These are phyloP conservation scores for Drosophila serrata DNA, from an alignment of 1,140 invertebrate genomes.

Conservation along the genomic window DNA sequence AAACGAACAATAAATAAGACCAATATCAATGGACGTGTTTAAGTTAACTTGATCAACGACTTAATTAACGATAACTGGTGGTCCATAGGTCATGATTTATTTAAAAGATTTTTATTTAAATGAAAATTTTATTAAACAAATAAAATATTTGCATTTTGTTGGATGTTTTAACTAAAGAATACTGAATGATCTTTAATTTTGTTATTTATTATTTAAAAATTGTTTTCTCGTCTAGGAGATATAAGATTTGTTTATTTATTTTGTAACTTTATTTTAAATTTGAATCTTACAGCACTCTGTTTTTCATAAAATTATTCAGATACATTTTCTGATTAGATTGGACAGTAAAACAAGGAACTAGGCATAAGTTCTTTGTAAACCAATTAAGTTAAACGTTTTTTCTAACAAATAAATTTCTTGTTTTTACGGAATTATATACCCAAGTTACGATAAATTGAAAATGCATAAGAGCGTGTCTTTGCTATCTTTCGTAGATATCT, in stretches of 20 bases:
- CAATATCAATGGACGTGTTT: conserved; percentile 19
- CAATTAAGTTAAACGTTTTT: neutral
- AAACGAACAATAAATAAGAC: neutral
- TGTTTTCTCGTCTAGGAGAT: too few species aligned
- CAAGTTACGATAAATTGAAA: too few species aligned
- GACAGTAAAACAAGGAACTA: neutral
- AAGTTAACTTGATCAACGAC: neutral
- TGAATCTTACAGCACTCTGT: neutral
- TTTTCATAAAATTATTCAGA: neutral
- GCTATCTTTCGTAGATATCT: too few species aligned
- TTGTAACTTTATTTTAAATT: too few species aligned
- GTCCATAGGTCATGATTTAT: neutral
- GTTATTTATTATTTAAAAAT: neutral
- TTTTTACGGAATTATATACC: too few species aligned
- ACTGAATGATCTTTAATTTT: neutral
- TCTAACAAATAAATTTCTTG: too few species aligned
- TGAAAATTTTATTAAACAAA: neutral
- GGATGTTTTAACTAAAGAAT: neutral
- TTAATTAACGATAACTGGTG: conserved; percentile 8
- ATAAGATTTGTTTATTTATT: too few species aligned
- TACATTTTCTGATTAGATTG: neutral
- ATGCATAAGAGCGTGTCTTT: too few species aligned
- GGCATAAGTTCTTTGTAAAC: neutral
- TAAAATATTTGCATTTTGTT: neutral
- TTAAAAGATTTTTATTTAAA: neutral